Percentiles rank a stretch among this genome's conserved stretches.
These are phyloP conservation scores for Mungos mungo DNA, from an alignment of 2,113 vertebrate genomes.

Conservation along the genomic window DNA sequence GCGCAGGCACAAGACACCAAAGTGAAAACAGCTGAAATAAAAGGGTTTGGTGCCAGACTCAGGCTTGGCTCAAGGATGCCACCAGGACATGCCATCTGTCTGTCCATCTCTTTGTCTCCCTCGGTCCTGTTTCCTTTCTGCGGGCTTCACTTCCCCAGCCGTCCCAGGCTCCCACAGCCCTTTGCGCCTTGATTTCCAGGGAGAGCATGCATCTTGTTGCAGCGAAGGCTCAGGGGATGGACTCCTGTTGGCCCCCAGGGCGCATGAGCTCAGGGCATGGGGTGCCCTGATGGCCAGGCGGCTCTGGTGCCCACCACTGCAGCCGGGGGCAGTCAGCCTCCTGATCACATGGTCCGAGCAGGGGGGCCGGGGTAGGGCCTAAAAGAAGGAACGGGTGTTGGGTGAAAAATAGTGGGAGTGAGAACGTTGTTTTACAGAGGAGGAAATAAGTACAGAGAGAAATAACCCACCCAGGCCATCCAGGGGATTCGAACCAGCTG, in stretches of 20 bases:
- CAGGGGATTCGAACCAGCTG: background rate
- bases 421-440: background rate
- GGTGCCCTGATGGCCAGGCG: background rate
- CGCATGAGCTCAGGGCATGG: background rate
- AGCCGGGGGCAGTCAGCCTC: too few relatives aligned
- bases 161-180: background rate
- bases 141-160: background rate
- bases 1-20: background rate
- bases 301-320: background rate
- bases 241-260: background rate
- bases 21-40: background rate
- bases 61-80: background rate
- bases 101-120: accelerated
- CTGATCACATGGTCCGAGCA: accelerated
- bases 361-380: too few relatives aligned
- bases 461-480: background rate
- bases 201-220: accelerated
- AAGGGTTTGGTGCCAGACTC: background rate
- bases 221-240: background rate
- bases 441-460: background rate
- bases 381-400: background rate
- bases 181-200: background rate
- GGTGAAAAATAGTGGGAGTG: background rate
- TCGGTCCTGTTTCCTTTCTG: background rate
- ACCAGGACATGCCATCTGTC: background rate